These are phyloP conservation scores for Cichladusa arquata DNA, from an alignment of 2,113 vertebrate species.

Conservation along the genomic window DNA sequence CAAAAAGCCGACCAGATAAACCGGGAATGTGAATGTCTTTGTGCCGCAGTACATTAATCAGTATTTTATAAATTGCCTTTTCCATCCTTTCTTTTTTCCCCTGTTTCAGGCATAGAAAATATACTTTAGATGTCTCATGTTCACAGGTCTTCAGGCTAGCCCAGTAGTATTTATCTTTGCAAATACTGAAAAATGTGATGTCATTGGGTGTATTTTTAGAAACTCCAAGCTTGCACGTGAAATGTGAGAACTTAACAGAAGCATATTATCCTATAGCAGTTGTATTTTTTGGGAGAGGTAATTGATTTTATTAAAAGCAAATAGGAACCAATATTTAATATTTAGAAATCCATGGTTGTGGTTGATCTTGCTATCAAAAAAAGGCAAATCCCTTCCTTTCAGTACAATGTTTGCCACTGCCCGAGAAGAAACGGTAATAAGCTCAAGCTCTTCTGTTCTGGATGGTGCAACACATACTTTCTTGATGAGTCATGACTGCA, in stretches of 20 bases:
- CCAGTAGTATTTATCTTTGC: background rate
- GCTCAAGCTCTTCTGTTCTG: background rate
- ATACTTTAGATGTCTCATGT: background rate
- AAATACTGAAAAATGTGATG: background rate
- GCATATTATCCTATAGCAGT: background rate
- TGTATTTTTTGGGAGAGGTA: background rate
- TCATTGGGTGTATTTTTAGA: background rate
- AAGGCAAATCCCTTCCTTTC: background rate
- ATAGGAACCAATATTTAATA: background rate
- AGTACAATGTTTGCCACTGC: background rate
- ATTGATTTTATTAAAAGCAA: background rate
- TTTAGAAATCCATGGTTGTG: background rate
- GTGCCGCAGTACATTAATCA: background rate
- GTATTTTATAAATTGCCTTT: background rate
- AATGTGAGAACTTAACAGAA: background rate
- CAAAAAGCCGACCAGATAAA: background rate
- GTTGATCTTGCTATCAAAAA: background rate
- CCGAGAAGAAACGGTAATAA: background rate
- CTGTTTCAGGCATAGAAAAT: background rate
- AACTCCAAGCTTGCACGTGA: background rate
- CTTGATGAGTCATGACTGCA: constrained; percentile 41
- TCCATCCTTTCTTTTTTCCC: background rate
- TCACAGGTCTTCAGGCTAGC: background rate
- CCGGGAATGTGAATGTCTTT: background rate
- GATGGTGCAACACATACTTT: background rate